Evolutionary conservation across 2,888 invertebrate species (phyloP), one percentile per base, ranked within the genome.

Genomic region (Tachina lurida): DNA sequence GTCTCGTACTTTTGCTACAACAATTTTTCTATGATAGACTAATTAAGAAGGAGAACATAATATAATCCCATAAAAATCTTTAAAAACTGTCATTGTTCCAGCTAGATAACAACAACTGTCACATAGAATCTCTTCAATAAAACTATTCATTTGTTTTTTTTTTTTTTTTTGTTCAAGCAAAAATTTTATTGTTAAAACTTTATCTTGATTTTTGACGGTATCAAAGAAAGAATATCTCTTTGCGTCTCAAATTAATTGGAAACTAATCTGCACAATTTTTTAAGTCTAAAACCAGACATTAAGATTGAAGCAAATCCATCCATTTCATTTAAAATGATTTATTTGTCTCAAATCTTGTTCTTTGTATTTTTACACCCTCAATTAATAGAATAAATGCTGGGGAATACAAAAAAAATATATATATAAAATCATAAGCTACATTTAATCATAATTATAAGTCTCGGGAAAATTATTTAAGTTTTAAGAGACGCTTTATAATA

Each of bases 331-430:
- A 22, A 73, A 79, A 89, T 90, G 90, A 90, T 91, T 90, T 90
- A 90, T 91, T 88, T 88, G 89, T 90, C 90, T 91, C 88, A 83
- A 63, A 79, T 76, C 86, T 87, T 83, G 45, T 31, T 47, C 54
- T 12, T n/a, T 17, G 39, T 10, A 39, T 7, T 87, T 87, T 63
- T 88, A 77, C 81, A 87, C 86, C 78, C 74, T 60, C 82, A 63
- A 73, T 76, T 76, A 76, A 45, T 45, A 17, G 31, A 65, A 22
- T 15, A 54, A 15, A 43, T 62, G 10, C 43, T 62, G 8, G 3
- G 17, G 9, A 22, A 63, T 19, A 52, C 22, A 52, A 60, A 45
- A 60, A 49, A 56, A 15, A 74, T 70, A 65, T 0, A 31, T 4
- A 31, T 0, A 19, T 15, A 39, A 13, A 43, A 60, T 17, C 58